A percentile compares a stretch with the other conserved stretches of the same genome.
Conservation (phyloP, 2,113 vertebrate genomes). For the Pachypanchax playfairii region DNA sequence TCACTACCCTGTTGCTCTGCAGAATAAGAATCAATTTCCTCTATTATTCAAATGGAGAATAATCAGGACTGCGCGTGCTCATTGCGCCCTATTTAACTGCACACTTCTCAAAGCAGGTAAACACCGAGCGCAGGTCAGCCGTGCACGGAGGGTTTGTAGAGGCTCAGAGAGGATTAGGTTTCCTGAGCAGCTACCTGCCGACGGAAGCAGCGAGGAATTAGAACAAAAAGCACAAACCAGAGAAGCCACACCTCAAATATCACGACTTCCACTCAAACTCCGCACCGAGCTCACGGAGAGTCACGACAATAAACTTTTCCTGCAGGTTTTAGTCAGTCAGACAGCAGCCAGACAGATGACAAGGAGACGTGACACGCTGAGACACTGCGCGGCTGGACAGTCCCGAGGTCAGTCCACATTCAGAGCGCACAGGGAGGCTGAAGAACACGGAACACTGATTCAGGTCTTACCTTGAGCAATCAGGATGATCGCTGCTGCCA, state of each 20-base stretch:
- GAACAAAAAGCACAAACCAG: slow-evolving; percentile 25
- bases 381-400: slow-evolving; percentile 3
- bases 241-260: slow-evolving; percentile 49
- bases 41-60: background rate
- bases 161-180: slow-evolving; percentile 68
- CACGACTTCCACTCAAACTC: slow-evolving; percentile 6
- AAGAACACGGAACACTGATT: slow-evolving; percentile 2
- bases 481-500: slow-evolving; percentile 48
- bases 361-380: slow-evolving; percentile 12
- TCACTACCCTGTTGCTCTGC: slow-evolving; percentile 59
- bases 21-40: background rate
- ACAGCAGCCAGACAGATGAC: background rate
- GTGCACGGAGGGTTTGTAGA: slow-evolving; percentile 22
- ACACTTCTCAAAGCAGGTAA: slow-evolving; percentile 54
- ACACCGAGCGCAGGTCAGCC: slow-evolving; percentile 58
- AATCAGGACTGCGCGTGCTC: slow-evolving; percentile 14
- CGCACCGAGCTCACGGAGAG: background rate
- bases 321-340: slow-evolving; percentile 5
- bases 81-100: slow-evolving; percentile 5
- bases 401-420: background rate
- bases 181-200: slow-evolving; percentile 67
- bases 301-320: slow-evolving; percentile 49
- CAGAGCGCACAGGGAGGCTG: background rate
- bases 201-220: slow-evolving; percentile 41
- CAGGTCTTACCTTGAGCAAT: slow-evolving; percentile 68